A percentile compares a stretch with the other conserved stretches of the same genome.
Conservation (phyloP, 2,113 vertebrate species). For the Verasper variegatus region DNA sequence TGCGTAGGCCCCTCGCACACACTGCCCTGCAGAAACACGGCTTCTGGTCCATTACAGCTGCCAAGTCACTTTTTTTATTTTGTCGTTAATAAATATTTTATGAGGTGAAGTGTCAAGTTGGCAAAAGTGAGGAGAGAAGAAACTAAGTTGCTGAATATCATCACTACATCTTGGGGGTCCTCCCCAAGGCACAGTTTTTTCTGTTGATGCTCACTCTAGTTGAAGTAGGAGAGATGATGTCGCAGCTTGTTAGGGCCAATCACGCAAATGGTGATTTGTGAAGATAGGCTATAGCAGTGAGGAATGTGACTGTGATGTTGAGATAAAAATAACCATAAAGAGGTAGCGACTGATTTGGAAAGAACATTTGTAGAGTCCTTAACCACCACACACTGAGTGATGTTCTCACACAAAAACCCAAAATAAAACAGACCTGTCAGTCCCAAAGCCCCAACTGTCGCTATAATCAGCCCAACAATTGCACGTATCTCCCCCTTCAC, state of each 20-base stretch:
- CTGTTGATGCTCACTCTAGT: too few species aligned
- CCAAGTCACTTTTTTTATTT: slow-evolving; percentile 12
- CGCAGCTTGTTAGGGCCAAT: too few species aligned
- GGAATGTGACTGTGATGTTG: neutral
- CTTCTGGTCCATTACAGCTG: slow-evolving; percentile 46
- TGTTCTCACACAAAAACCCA: neutral
- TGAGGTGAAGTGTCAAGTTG: slow-evolving; percentile 49
- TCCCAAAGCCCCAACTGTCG: neutral
- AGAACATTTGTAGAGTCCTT: neutral
- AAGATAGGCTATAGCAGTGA: neutral
- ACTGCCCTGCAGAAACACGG: slow-evolving; percentile 44
- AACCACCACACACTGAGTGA: neutral
- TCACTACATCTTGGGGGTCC: neutral
- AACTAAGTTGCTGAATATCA: slow-evolving; percentile 39
- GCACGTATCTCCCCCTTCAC: neutral
- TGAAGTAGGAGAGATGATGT: too few species aligned
- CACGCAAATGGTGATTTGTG: too few species aligned
- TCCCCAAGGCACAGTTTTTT: slow-evolving; percentile 14
- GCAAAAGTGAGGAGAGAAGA: slow-evolving; percentile 35
- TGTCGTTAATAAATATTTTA: slow-evolving; percentile 48
- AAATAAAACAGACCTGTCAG: neutral
- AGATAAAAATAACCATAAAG: neutral
- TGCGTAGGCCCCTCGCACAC: slow-evolving; percentile 9
- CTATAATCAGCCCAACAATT: neutral
- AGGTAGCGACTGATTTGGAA: neutral